Evolutionary conservation across 2,113 vertebrate species (phyloP).

Genomic region (Melospiza melodia): DNA sequence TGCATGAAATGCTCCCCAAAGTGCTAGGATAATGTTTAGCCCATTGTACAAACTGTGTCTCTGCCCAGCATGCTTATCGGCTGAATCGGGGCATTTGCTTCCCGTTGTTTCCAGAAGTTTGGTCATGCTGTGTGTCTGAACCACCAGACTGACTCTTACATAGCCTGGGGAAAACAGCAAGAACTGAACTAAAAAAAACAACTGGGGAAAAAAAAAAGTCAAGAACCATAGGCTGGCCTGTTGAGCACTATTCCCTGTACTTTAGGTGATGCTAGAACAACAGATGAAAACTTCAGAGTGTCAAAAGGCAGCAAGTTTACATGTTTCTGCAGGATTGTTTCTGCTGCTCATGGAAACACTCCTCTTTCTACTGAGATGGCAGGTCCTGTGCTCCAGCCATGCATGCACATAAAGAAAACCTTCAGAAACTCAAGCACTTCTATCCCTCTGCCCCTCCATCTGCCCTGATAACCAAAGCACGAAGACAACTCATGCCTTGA

Average conservation of each 20-base stretch:
- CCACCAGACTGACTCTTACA: background rate
- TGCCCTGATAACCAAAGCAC: background rate
- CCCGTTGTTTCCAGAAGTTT: background rate
- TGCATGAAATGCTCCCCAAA: background rate
- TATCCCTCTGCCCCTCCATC: background rate
- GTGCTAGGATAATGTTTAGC: slow-evolving; percentile 29
- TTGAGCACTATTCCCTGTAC: background rate
- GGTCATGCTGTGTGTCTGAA: background rate
- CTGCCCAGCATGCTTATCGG: background rate
- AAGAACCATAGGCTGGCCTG: background rate
- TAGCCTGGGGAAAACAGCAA: background rate
- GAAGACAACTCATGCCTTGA: background rate
- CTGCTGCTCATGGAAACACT: background rate
- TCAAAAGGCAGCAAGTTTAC: background rate
- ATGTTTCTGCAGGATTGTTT: background rate
- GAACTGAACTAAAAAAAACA: background rate
- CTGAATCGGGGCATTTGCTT: background rate
- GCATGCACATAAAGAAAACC: fast-evolving
- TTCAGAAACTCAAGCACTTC: background rate
- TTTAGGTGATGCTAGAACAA: background rate
- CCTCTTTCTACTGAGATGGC: background rate
- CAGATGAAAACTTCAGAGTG: background rate
- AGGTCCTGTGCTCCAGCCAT: background rate
- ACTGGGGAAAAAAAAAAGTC: too few relatives aligned
- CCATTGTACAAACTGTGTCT: slow-evolving; percentile 9